These are phyloP conservation scores for Heliocidaris erythrogramma DNA, from an alignment of 35 echinoderm and acorn worm genomes.

Conservation along the genomic window DNA sequence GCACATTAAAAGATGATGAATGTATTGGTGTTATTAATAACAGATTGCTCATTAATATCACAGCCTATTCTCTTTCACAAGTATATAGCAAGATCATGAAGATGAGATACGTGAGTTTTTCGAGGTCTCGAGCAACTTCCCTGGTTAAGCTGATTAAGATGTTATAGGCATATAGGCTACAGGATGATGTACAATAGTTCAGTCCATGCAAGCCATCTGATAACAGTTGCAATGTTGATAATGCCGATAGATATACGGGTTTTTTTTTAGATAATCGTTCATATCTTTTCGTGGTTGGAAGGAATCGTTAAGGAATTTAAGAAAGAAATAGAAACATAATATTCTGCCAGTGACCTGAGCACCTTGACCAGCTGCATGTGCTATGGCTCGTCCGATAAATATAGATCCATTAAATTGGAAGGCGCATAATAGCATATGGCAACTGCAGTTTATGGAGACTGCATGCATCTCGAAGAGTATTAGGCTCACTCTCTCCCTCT, in stretches of 20 bases:
- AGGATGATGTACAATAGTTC: too few relatives aligned
- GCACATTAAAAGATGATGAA: background rate
- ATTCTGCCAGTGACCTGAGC: background rate
- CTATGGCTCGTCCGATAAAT: background rate
- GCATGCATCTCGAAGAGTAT: background rate
- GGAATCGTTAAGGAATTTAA: too few relatives aligned
- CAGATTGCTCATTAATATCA: conserved; percentile 3
- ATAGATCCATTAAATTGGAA: background rate
- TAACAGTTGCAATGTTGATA: too few relatives aligned
- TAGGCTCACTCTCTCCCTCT: background rate
- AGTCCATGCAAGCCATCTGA: too few relatives aligned
- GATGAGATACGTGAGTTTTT: background rate
- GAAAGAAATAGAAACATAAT: background rate
- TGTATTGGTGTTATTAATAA: background rate
- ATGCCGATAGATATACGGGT: too few relatives aligned
- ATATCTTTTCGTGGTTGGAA: too few relatives aligned
- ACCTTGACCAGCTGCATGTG: background rate
- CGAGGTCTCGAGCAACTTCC: background rate
- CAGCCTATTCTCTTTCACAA: background rate
- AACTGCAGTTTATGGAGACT: background rate
- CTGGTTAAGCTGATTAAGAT: too few relatives aligned
- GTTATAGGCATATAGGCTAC: too few relatives aligned
- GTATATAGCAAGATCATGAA: too few relatives aligned
- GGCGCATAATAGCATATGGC: background rate
- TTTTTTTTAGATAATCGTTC: too few relatives aligned